Conservation (phyloP, 1,140 invertebrate genomes). For the Drosophila watanabei region DNA sequence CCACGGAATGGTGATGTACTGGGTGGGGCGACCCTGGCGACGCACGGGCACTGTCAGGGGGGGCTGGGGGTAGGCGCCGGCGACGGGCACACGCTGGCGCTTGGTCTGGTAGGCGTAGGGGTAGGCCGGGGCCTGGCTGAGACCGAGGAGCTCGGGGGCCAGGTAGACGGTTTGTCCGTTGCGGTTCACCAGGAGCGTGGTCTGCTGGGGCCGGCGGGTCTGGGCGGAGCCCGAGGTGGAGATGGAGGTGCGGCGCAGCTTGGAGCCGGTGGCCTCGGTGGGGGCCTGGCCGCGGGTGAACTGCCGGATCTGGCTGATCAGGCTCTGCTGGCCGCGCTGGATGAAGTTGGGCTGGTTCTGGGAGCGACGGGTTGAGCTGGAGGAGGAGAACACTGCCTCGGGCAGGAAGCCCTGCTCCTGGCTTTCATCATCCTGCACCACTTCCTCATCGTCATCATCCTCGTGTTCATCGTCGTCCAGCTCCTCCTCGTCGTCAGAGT, state of each 20-base stretch:
- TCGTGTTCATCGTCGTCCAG: constrained; percentile 16
- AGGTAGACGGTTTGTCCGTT: constrained; percentile 78
- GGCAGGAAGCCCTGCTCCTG: constrained; percentile 32
- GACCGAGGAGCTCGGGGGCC: constrained; percentile 62
- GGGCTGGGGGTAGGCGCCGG: constrained; percentile 57
- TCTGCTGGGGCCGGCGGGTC: constrained; percentile 60
- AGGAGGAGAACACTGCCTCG: constrained; percentile 20
- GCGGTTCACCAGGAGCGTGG: constrained; percentile 73
- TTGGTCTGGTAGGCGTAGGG: constrained; percentile 54
- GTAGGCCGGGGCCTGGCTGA: constrained; percentile 19
- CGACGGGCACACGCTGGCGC: constrained; percentile 43
- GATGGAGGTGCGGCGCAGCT: constrained; percentile 34
- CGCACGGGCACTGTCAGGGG: constrained; percentile 70
- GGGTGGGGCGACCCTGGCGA: constrained; percentile 71
- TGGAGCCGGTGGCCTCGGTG: constrained; percentile 48
- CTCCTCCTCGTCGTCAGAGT: constrained; percentile 47
- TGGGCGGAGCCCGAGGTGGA: constrained; percentile 6
- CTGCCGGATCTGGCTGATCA: constrained; percentile 77
- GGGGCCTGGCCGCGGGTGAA: constrained; percentile 74
- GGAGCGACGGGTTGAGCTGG: constrained; percentile 60
- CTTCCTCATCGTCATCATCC: constrained; percentile 47
- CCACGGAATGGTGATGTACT: constrained; percentile 83
- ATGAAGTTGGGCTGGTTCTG: constrained; percentile 73
- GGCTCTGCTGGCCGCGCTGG: constrained; percentile 72
- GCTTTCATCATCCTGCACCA: constrained; percentile 33